Percentiles rank a stretch among this genome's conserved stretches.
These are phyloP conservation scores for Drosophila athabasca DNA, from an alignment of 1,140 invertebrate genomes.

Conservation along the genomic window DNA sequence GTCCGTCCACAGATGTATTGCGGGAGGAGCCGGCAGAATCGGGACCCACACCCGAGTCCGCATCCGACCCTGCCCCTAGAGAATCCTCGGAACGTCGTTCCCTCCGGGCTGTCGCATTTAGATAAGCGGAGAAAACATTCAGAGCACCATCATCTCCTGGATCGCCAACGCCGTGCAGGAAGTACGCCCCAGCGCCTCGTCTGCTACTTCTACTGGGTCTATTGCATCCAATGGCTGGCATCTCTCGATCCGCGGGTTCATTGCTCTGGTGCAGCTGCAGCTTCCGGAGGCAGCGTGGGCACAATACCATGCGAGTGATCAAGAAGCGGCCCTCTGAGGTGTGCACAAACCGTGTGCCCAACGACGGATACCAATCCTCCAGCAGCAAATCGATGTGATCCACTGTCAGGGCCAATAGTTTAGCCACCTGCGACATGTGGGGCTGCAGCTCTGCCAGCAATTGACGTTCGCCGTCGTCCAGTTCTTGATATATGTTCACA, in stretches of 20 bases:
- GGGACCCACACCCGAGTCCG: slow-evolving; percentile 86
- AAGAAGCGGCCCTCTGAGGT: slow-evolving; percentile 98
- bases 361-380: slow-evolving; percentile 99
- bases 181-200: slow-evolving; percentile 46
- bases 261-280: slow-evolving; percentile 55
- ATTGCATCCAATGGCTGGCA: slow-evolving; percentile 32
- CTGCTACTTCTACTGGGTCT: slow-evolving; percentile 58
- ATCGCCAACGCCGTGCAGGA: slow-evolving; percentile 63
- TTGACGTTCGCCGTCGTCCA: slow-evolving; percentile 55
- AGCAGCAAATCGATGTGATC: slow-evolving; percentile 98
- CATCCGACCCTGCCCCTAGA: slow-evolving; percentile 84
- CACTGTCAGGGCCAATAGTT: slow-evolving; percentile 94
- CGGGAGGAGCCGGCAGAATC: slow-evolving; percentile 88
- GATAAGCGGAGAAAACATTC: slow-evolving; percentile 77
- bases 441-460: slow-evolving; percentile 85
- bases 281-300: slow-evolving; percentile 90
- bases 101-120: slow-evolving; percentile 72
- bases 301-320: slow-evolving; percentile 97
- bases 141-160: slow-evolving; percentile 63
- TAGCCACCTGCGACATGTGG: slow-evolving; percentile 90
- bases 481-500: slow-evolving; percentile 59
- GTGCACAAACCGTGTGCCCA: slow-evolving; percentile 98
- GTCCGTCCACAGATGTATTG: slow-evolving; percentile 92
- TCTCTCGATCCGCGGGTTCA: slow-evolving; percentile 76
- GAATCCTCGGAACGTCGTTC: slow-evolving; percentile 78